Conservation (phyloP, 2,113 vertebrate species). For the Misgurnus mizolepis region DNA sequence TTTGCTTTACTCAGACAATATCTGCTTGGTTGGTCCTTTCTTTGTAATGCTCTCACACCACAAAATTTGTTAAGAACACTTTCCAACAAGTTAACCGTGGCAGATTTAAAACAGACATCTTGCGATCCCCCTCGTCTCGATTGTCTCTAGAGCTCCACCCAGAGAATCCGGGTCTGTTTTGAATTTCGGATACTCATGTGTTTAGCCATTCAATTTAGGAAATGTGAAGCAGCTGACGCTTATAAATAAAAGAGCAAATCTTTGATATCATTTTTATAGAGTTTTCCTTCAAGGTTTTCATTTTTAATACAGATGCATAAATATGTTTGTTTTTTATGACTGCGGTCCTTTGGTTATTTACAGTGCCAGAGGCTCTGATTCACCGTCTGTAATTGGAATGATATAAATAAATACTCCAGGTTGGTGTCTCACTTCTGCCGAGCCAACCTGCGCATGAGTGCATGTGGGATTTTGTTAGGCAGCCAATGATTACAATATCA, state of each 20-base stretch:
- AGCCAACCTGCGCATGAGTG: slow-evolving; percentile 4
- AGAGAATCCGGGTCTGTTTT: slow-evolving; percentile 70
- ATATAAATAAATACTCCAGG: slow-evolving; percentile 53
- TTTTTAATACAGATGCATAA: slow-evolving; percentile 54
- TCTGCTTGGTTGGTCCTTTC: slow-evolving; percentile 38
- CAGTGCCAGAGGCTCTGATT: background rate
- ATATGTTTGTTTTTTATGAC: slow-evolving; percentile 51
- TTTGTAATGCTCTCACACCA: slow-evolving; percentile 51
- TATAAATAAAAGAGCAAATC: slow-evolving; percentile 73
- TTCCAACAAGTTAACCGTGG: slow-evolving; percentile 52
- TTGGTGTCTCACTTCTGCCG: slow-evolving; percentile 30
- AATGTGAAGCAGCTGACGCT: slow-evolving; percentile 68
- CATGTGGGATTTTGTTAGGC: slow-evolving; percentile 31
- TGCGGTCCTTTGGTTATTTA: background rate
- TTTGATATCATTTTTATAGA: slow-evolving; percentile 65
- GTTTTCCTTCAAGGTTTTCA: slow-evolving; percentile 28
- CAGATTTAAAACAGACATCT: slow-evolving; percentile 61
- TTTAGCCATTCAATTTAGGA: slow-evolving; percentile 61
- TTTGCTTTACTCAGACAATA: slow-evolving; percentile 46
- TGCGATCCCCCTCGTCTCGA: slow-evolving; percentile 62
- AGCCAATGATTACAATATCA: slow-evolving; percentile 43
- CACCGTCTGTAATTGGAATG: slow-evolving; percentile 42
- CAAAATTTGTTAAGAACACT: slow-evolving; percentile 55
- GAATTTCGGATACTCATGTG: slow-evolving; percentile 66
- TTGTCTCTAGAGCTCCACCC: slow-evolving; percentile 65